These are phyloP conservation scores for Limenitis arthemis DNA, from an alignment of 2,888 invertebrate species.

Conservation along the genomic window DNA sequence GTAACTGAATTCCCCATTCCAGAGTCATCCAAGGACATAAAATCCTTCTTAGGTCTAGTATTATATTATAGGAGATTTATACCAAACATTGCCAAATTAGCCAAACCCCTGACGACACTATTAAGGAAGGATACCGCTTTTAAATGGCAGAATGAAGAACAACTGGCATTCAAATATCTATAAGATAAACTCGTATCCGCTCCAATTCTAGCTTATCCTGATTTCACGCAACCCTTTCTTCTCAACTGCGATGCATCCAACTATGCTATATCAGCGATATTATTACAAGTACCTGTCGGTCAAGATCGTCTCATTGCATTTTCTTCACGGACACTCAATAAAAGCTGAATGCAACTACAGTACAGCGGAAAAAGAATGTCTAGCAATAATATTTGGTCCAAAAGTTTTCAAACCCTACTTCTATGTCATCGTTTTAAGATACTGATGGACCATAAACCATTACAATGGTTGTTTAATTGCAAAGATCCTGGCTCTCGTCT, in stretches of 20 bases:
- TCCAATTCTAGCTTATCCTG: not conserved
- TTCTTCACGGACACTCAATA: not conserved
- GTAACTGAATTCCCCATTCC: slow-evolving; percentile 18
- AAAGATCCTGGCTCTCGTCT: no score
- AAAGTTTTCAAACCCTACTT: slow-evolving; percentile 1
- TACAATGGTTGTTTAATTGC: not conserved
- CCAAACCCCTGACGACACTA: slow-evolving; percentile 6
- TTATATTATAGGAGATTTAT: slow-evolving; percentile 4
- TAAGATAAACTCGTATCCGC: not conserved
- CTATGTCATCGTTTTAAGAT: not conserved
- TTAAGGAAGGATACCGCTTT: slow-evolving; percentile 15
- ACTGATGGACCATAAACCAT: not conserved
- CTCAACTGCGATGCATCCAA: not conserved
- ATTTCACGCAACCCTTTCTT: no score
- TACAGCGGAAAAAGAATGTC: not conserved
- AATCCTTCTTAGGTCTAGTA: not conserved
- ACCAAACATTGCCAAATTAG: not conserved
- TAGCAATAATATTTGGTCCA: not conserved
- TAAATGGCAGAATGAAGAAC: slow-evolving; percentile 17
- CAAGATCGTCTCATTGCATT: no score
- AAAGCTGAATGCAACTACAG: not conserved
- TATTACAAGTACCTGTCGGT: not conserved
- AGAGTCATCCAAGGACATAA: slow-evolving; percentile 29
- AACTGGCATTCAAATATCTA: slow-evolving; percentile 12
- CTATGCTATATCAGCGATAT: not conserved